Base-by-base conservation (phyloP, 2,888 invertebrate species). In the Ochropacha duplaris region DNA sequence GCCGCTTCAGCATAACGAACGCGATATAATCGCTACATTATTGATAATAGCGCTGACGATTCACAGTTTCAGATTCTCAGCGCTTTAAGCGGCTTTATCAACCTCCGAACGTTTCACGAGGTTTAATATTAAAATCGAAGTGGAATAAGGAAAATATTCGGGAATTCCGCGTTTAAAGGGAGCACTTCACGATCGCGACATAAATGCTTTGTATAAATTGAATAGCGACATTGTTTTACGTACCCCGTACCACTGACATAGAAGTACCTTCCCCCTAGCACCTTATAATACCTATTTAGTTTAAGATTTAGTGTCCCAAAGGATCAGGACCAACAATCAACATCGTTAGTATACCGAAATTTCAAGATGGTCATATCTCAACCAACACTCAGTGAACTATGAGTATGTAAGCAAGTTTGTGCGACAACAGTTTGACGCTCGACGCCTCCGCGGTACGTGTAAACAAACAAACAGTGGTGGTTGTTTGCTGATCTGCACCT, bases 1-100 rank as follows among this genome's bases (percentile, higher is more conserved):
- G 44, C 44, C 44, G 50, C 50, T 28, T 50, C 50, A 44, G 44
- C 44, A 44, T 50, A 50, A 50, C 50, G 50, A 50, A 50, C 50
- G 16, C 26, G 50, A 28, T 28, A 19, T 51, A 24, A 51, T 51
- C 50, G 50, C 50, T 50, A 26, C 50, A 51, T 51, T 28, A 51
- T 51, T 51, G 50, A 51, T 51, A 51, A 26, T 51, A 51, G 50
- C 50, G 28, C n/a, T 28, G 50, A 28, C 24, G 50, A 26, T n/a
- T 44, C 44, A 44, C 44, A 44, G 19, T 44, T 44, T 19, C 44
- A 44, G 19, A 44, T 44, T 6, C 44, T 19, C 8, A 44, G 16
- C 44, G 44, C 19, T 44, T 44, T 44, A n/a, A 44, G 44, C 44
- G 44, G 44, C 44, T 19, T 44, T 44, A 44, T 44, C 44, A 44